Evolutionary conservation across 1,140 invertebrate species (phyloP).

Genomic region (Euwallacea similis): DNA sequence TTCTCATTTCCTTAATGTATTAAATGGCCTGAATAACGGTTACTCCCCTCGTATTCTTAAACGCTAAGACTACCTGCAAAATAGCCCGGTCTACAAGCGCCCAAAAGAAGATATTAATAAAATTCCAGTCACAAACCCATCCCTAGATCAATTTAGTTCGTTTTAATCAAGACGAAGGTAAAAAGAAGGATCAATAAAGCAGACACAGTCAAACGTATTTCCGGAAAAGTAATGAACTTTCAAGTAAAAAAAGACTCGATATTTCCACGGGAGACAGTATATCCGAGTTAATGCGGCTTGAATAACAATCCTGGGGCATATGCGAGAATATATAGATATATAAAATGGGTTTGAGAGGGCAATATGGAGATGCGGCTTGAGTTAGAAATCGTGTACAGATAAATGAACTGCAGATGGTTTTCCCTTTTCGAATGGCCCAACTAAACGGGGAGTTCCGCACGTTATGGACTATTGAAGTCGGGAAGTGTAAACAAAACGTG

Average conservation of each 20-base stretch:
- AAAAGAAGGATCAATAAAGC: slow-evolving; percentile 31
- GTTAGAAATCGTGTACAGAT: slow-evolving; percentile 15
- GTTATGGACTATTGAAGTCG: slow-evolving; percentile 9
- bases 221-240: slow-evolving; percentile 35
- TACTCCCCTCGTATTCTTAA: too few relatives aligned
- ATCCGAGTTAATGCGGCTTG: slow-evolving; percentile 32
- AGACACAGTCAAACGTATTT: slow-evolving; percentile 35
- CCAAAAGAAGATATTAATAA: slow-evolving; percentile 8
- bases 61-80: too few relatives aligned
- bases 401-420: slow-evolving; percentile 21
- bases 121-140: slow-evolving; percentile 33
- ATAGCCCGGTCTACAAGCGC: neutral
- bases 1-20: too few relatives aligned
- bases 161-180: slow-evolving; percentile 34
- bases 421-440: slow-evolving; percentile 2
- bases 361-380: slow-evolving; percentile 11
- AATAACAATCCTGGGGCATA: slow-evolving; percentile 31
- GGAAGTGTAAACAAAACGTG: slow-evolving; percentile 1
- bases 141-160: slow-evolving; percentile 32
- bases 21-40: too few relatives aligned
- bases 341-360: slow-evolving; percentile 20
- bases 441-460: slow-evolving; percentile 4
- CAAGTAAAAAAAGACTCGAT: slow-evolving; percentile 29
- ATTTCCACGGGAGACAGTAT: slow-evolving; percentile 22
- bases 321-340: slow-evolving; percentile 25